Conservation (phyloP, 2,113 vertebrate species). For the Crotalus tigris region DNA sequence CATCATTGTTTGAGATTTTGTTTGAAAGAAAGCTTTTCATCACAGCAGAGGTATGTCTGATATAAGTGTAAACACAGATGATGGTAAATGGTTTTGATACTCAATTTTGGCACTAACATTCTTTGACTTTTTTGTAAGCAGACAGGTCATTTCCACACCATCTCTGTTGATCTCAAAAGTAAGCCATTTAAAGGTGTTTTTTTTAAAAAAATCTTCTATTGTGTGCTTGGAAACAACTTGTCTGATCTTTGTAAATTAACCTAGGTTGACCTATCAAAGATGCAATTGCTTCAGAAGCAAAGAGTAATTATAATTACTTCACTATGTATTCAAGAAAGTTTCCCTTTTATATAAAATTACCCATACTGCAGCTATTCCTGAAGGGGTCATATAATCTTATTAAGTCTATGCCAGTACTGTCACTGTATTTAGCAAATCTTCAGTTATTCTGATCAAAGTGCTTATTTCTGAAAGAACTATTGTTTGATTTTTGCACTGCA, state of each 20-base stretch:
- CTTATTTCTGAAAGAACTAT: conserved; percentile 25
- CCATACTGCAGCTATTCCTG: conserved; percentile 37
- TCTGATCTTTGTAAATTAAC: conserved; percentile 56
- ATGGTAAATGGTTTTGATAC: conserved; percentile 20
- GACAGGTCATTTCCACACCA: conserved; percentile 48
- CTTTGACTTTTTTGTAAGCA: conserved; percentile 43
- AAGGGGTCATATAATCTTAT: conserved; percentile 58
- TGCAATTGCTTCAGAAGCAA: conserved; percentile 46
- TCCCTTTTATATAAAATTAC: conserved; percentile 60
- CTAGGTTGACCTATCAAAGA: conserved; percentile 42
- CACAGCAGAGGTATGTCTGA: conserved; percentile 47
- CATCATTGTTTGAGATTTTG: conserved; percentile 45
- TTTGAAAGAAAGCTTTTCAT: conserved; percentile 50
- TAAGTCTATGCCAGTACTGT: conserved; percentile 47
- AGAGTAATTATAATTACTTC: conserved; percentile 45
- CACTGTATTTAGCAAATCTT: conserved; percentile 13
- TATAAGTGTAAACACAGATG: conserved; percentile 39
- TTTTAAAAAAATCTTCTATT: conserved; percentile 8
- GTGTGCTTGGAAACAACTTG: conserved; percentile 17
- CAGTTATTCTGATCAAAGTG: conserved; percentile 49
- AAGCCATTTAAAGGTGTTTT: conserved; percentile 31
- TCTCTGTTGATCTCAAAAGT: conserved; percentile 52
- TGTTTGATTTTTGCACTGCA: conserved; percentile 38
- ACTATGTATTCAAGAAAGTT: conserved; percentile 46
- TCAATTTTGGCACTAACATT: conserved; percentile 50